These are phyloP conservation scores for Dromas ardeola DNA, from an alignment of 2,113 vertebrate species.

Conservation along the genomic window DNA sequence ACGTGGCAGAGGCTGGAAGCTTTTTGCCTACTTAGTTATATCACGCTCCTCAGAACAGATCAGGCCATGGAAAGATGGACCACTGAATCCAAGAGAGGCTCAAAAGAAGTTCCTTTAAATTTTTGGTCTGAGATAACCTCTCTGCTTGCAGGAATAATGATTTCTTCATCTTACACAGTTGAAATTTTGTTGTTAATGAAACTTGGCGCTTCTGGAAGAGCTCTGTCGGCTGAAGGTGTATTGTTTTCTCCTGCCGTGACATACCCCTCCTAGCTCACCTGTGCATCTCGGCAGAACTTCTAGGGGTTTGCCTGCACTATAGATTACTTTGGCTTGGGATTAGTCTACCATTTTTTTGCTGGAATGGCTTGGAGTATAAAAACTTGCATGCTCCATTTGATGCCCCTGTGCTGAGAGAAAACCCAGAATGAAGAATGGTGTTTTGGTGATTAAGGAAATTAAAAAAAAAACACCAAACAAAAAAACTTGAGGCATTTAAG, in stretches of 20 bases:
- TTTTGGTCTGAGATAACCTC: not conserved
- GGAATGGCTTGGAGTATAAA: not conserved
- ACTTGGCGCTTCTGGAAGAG: not conserved
- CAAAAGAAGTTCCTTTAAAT: not conserved
- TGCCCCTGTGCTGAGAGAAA: not conserved
- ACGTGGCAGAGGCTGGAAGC: not conserved
- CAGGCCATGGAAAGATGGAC: not conserved
- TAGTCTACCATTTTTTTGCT: not conserved
- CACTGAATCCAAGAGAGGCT: not conserved
- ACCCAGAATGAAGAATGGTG: not conserved
- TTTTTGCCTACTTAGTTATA: not conserved
- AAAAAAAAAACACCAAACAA: not conserved
- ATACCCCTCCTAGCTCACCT: not conserved
- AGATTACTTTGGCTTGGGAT: not conserved
- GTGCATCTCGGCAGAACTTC: not conserved
- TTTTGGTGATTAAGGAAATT: not conserved
- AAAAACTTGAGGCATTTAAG: not conserved
- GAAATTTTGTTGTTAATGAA: not conserved
- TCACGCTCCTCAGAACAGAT: not conserved
- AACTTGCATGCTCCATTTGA: not conserved
- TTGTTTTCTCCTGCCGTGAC: not conserved
- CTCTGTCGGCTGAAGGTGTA: not conserved
- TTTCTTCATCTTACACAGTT: not conserved
- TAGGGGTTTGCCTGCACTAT: not conserved
- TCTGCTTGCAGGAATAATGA: not conserved